Percentiles rank a stretch among this genome's conserved stretches.
These are phyloP conservation scores for Cryptus armator DNA, from an alignment of 2,888 invertebrate species.

Conservation along the genomic window DNA sequence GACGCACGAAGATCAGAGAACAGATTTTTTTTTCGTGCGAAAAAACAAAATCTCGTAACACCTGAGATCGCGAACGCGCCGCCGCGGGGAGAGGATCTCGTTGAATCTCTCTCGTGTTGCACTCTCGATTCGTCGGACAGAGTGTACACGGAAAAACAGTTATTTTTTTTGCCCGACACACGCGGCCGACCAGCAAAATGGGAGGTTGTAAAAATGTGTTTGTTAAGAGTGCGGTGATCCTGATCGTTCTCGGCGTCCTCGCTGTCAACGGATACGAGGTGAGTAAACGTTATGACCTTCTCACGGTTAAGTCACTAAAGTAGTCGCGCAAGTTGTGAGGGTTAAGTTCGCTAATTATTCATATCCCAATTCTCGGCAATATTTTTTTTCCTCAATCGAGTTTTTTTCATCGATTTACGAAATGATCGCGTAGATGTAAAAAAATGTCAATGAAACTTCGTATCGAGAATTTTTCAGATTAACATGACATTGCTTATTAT, in stretches of 20 bases:
- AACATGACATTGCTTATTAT: no score
- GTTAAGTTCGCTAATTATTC: slow-evolving; percentile 3
- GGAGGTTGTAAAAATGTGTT: slow-evolving; percentile 68
- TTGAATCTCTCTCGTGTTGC: neutral
- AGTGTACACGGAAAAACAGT: slow-evolving; percentile 9
- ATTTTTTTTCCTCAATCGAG: neutral
- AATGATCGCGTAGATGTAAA: no score
- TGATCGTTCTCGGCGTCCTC: slow-evolving; percentile 67
- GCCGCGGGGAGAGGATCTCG: neutral
- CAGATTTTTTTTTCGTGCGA: slow-evolving; percentile 13
- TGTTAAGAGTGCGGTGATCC: slow-evolving; percentile 75
- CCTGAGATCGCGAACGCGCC: neutral
- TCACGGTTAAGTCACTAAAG: neutral
- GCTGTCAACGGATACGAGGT: slow-evolving; percentile 73
- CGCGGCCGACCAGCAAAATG: slow-evolving; percentile 55
- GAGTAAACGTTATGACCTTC: slow-evolving; percentile 63
- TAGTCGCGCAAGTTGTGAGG: neutral
- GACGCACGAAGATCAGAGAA: slow-evolving; percentile 31
- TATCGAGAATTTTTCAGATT: no score
- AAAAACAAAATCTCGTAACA: neutral
- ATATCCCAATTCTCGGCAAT: neutral
- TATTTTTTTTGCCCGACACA: no score
- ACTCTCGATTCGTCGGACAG: neutral
- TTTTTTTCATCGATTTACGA: no score
- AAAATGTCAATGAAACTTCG: no score